Evolutionary conservation across 2,113 vertebrate species (phyloP).

Genomic region (Ramphastos sulfuratus): DNA sequence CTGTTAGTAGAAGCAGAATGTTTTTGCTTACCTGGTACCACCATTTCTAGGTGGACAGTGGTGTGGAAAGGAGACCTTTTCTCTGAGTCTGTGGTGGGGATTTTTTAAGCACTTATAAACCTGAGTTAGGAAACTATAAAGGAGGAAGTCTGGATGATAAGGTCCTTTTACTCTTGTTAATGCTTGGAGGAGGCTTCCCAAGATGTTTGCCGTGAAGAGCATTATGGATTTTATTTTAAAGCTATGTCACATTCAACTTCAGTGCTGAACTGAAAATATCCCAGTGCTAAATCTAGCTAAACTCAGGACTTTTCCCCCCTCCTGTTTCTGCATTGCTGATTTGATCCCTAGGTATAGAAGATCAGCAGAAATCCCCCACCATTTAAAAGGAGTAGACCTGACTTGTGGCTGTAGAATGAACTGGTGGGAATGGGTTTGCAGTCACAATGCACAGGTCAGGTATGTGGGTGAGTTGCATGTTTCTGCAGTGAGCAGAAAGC

Average conservation of each 20-base stretch:
- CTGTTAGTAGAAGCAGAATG: not conserved
- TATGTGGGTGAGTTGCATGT: rapidly evolving
- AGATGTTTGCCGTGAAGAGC: not conserved
- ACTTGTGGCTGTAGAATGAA: slow-evolving; percentile 30
- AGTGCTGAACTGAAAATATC: not conserved
- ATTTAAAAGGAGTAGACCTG: slow-evolving; percentile 55
- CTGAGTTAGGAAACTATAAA: not conserved
- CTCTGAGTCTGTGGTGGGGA: not conserved
- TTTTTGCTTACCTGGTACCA: not conserved
- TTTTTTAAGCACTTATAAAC: not conserved
- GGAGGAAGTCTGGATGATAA: not conserved
- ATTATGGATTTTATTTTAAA: slow-evolving; percentile 18
- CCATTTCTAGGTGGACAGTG: not conserved
- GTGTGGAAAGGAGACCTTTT: not conserved
- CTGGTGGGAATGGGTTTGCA: not conserved
- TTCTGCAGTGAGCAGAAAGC: not conserved
- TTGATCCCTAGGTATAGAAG: slow-evolving; percentile 31
- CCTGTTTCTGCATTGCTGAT: not conserved
- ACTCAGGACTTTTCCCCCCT: not conserved
- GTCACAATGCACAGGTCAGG: not conserved
- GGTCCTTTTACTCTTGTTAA: not conserved
- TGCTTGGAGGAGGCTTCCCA: not conserved
- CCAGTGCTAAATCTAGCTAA: not conserved
- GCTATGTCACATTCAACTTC: not conserved
- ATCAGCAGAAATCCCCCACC: slow-evolving; percentile 55